phyloP scores from a whole-genome alignment of 2,797 vertebrate species.

The Platalea minor region DNA sequence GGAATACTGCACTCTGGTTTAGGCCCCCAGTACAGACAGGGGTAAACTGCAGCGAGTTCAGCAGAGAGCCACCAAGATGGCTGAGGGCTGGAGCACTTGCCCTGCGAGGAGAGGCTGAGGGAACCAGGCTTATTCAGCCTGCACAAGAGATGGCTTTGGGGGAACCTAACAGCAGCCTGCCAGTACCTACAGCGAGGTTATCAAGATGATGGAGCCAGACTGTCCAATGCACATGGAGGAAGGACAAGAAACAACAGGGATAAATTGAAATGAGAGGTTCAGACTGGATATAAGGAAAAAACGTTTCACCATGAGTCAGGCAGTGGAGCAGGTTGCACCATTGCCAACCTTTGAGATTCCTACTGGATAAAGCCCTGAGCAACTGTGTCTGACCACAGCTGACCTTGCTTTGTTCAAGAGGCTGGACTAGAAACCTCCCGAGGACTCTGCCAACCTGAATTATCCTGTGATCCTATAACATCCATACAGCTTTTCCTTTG shows the following conservation, averaged over 20 bases:
- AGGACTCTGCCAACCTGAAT: background rate
- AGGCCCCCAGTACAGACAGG: background rate
- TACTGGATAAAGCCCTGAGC: background rate
- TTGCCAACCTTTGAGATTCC: background rate
- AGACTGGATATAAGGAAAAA: background rate
- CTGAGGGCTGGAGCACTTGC: background rate
- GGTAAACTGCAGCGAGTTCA: rapidly evolving
- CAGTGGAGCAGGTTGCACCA: background rate
- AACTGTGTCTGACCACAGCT: background rate
- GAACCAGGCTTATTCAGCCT: background rate
- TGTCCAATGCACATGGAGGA: too few species aligned
- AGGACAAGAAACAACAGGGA: background rate
- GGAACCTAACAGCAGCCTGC: background rate
- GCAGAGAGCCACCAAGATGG: background rate
- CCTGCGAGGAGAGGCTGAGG: background rate
- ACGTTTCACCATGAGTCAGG: background rate
- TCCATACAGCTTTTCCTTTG: background rate
- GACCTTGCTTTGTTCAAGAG: background rate
- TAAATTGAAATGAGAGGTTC: background rate
- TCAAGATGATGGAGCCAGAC: background rate
- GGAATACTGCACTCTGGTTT: background rate
- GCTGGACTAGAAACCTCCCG: background rate
- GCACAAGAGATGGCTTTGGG: background rate
- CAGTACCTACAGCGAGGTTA: background rate
- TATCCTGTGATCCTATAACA: background rate